Base-by-base conservation (phyloP, 2,113 vertebrate genomes). In the Microtus pennsylvanicus region DNA sequence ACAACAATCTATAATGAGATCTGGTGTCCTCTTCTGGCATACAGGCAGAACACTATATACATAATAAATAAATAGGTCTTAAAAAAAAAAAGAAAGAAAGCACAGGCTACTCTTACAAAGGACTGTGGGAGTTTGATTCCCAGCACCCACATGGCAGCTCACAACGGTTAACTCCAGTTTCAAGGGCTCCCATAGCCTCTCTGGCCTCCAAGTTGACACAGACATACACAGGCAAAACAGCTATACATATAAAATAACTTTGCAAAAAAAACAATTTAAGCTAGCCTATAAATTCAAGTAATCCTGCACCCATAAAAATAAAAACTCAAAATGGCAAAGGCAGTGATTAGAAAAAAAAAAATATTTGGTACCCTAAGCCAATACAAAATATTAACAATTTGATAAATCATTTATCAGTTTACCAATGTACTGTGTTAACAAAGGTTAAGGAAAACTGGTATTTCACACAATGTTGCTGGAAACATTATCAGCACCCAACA, bases 311-410 rank as follows among this genome's bases (percentile, higher is more conserved):
- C 50, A 6, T 70, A 69, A 55, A 87, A 26, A 96, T 17, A 22
- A 87, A 86, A 81, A 74, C 35, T 74, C 63, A 69, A 72, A 67
- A 42, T 13, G 21, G 78, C 52, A n/a, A 83, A 61, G 17, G 55
- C 35, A 75, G 26, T 61, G 33, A 89, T 69, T 30, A 86, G 74
- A 93, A 91, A 93, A 75, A 42, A 42, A 80, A 81, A 58, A n/a
- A 86, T 28, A 52, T 12, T 2, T 87, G 74, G 38, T 19, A 70
- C 22, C 35, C 2, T 88, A 87, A 70, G 17, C 42, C 52, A 55
- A 90, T 12, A 47, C 47, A 85, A 89, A 87, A 70, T 47, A 50
- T 58, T 82, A 94, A 67, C 24, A 94, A 91, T 63, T 24, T 94
- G 61, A 19, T 88, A 94, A 87, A 72, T 33, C 22, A 83, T 83